phyloP scores from a whole-genome alignment of 2,113 vertebrate species.

The Sylvietta virens region DNA sequence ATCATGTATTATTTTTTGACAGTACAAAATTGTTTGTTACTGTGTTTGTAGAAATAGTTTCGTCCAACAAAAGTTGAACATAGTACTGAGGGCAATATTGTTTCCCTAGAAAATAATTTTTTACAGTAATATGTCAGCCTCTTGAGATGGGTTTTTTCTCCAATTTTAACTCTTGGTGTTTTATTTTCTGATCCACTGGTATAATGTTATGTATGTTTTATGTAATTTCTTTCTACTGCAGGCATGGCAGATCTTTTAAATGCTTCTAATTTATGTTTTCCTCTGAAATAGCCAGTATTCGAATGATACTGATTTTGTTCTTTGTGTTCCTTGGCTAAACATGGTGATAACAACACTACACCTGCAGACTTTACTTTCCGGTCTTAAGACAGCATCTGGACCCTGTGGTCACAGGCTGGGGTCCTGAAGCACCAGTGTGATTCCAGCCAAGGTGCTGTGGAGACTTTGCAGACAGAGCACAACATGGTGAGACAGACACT shows the following conservation, averaged over 20 bases:
- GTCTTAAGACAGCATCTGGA: accelerated
- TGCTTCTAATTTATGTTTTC: background rate
- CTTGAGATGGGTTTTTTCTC: background rate
- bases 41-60: background rate
- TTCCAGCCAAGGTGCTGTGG: background rate
- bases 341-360: background rate
- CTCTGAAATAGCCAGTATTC: background rate
- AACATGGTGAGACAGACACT: background rate
- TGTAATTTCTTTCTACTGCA: background rate
- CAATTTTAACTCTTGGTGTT: background rate
- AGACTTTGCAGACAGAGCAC: background rate
- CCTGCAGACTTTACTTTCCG: background rate
- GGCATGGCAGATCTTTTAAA: background rate
- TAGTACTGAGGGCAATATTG: background rate
- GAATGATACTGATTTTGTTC: background rate
- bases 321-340: background rate
- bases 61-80: background rate
- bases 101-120: background rate
- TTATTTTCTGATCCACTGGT: background rate
- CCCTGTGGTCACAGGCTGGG: accelerated
- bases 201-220: background rate
- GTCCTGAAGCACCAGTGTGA: accelerated
- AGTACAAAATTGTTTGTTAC: background rate
- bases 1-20: background rate
- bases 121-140: background rate